These are phyloP conservation scores for Maniola hyperantus DNA, from an alignment of 2,888 invertebrate genomes.

Conservation along the genomic window DNA sequence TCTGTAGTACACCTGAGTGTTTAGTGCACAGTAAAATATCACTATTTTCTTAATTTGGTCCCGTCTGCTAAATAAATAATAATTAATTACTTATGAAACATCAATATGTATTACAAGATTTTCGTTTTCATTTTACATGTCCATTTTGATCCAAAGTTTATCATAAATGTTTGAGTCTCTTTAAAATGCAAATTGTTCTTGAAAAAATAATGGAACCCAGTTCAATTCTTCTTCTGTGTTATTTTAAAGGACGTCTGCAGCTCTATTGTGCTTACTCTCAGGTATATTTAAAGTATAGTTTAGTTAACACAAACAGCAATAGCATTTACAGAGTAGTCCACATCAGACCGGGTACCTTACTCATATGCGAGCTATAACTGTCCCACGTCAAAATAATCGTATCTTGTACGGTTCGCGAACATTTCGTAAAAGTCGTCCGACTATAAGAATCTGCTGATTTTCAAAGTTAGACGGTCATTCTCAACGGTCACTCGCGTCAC, in stretches of 20 bases:
- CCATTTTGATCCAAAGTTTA: not conserved
- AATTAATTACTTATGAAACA: too few species aligned
- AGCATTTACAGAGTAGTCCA: not conserved
- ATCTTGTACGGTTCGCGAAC: not conserved
- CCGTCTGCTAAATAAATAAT: conserved; percentile 3
- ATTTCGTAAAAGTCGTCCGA: not conserved
- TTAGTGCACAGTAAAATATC: conserved; percentile 1
- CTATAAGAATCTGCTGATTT: too few species aligned
- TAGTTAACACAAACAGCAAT: not conserved
- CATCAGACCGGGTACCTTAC: not conserved
- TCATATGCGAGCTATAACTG: not conserved
- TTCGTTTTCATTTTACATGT: not conserved
- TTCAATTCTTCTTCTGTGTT: not conserved
- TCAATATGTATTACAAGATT: not conserved
- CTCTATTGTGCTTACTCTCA: not conserved
- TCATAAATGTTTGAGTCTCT: not conserved
- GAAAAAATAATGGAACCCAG: not conserved
- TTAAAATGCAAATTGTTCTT: not conserved
- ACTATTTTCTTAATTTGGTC: not conserved
- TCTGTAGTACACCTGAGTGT: conserved; percentile 11
- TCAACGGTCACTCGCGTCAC: too few species aligned
- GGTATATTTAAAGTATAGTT: not conserved
- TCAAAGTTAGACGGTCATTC: too few species aligned
- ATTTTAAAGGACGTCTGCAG: not conserved
- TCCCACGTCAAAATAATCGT: not conserved